phyloP scores from a whole-genome alignment of 2,888 invertebrate genomes.

The Mechanitis messenoides region DNA sequence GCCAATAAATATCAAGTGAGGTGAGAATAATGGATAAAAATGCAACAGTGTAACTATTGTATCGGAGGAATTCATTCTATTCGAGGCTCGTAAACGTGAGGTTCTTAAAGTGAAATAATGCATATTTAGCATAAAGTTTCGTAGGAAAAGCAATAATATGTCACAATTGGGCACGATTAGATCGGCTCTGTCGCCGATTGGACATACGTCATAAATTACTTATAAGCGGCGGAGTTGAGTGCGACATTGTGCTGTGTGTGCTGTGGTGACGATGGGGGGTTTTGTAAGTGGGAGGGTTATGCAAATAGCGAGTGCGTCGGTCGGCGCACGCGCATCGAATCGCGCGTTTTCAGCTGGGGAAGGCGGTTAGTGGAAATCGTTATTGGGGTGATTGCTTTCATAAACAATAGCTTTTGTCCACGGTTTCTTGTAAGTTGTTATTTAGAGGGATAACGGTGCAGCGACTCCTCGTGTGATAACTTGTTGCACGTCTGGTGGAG shows the following conservation, averaged over 20 bases:
- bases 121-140: conserved; percentile 68
- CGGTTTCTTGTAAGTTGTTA: conserved; percentile 57
- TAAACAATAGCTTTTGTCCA: conserved; percentile 74
- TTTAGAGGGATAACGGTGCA: conserved; percentile 61
- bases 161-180: conserved; percentile 75
- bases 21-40: conserved; percentile 58
- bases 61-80: conserved; percentile 43
- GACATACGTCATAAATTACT: conserved; percentile 74
- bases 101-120: conserved; percentile 63
- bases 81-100: conserved; percentile 51
- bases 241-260: conserved; percentile 40
- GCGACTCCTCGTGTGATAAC: conserved; percentile 46
- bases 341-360: conserved; percentile 66
- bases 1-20: conserved; percentile 64
- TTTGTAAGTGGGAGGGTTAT: conserved; percentile 49
- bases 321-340: conserved; percentile 73
- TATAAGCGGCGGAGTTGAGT: conserved; percentile 55
- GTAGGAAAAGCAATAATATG: conserved; percentile 75
- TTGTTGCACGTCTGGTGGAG: conserved; percentile 17
- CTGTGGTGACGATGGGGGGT: conserved; percentile 26
- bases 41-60: conserved; percentile 60
- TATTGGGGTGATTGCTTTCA: conserved; percentile 76
- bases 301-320: conserved; percentile 55
- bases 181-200: conserved; percentile 71
- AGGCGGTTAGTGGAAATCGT: conserved; percentile 72